Base-by-base conservation (phyloP, 35 echinoderm and acorn worm species). In the Strongylocentrotus purpuratus region DNA sequence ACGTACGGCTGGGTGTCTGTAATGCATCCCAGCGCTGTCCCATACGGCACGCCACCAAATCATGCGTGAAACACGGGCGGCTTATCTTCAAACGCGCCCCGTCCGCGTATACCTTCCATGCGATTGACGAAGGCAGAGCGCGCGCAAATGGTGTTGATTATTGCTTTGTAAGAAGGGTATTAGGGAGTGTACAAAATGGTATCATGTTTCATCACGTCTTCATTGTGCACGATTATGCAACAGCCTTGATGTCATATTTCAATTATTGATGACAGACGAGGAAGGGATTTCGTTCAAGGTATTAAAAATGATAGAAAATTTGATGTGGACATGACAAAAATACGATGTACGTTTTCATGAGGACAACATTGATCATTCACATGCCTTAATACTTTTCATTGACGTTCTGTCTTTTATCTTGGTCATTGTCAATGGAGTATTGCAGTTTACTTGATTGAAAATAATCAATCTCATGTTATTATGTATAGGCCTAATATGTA, bases 11-110 rank as follows among this genome's bases (percentile, higher is more conserved):
- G 91, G 46, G 48, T 93, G 91, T 58, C 91, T 31, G 91, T 55
- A 93, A 93, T 93, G 91, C 91, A 93, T 93, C 45, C 91, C 91
- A 31, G 46, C 46, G 31, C 91, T 46, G 91, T 93, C 91, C 91
- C 91, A 14, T 58, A 93, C 91, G 91, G 91, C 45, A 93, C 91
- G 91, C 91, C 46, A 50, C 46, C 91, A 50, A 93, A 93, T 93
- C 91, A 93, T 47, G 46, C 91, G 48, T 93, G 91, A 93, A 93
- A 93, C 91, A 58, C 87, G 91, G 48, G 48, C 91, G 91, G 91
- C 91, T 47, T 58, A 58, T 32, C 91, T 48, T 93, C 91, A 93
- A 93, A 93, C 47, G 47, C 5, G 20, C 91, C 13, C 41, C 91
- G 9, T 89, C 20, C 87, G 33, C 25, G 25, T 78, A 89, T 89